A percentile compares a stretch with the other conserved stretches of the same genome.
Conservation (phyloP, 2,797 vertebrate genomes). For the Hylomyscus alleni region DNA sequence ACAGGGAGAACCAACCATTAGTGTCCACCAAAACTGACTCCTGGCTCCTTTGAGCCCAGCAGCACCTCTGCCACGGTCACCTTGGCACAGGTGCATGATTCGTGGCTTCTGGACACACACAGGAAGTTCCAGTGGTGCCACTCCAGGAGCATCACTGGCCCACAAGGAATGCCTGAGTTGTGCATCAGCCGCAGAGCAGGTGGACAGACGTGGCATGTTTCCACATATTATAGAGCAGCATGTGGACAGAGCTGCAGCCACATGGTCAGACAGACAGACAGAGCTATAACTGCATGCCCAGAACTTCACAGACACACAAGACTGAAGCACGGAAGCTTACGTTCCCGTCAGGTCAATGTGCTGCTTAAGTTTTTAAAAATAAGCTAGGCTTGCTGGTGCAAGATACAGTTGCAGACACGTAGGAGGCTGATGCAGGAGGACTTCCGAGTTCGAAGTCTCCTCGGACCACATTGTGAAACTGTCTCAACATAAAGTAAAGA, state of each 20-base stretch:
- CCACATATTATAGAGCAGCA: fast-evolving
- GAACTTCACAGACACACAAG: fast-evolving
- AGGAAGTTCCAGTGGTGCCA: fast-evolving
- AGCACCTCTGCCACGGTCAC: fast-evolving
- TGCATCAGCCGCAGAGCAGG: background rate
- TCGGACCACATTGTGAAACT: background rate
- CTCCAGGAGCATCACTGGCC: background rate
- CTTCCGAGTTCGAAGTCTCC: background rate
- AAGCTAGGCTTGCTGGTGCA: background rate
- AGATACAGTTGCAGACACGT: background rate
- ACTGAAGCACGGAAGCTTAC: background rate
- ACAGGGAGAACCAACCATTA: too few relatives aligned
- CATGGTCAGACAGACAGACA: background rate
- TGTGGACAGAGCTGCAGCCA: too few relatives aligned
- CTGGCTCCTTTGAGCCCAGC: background rate
- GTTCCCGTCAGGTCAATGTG: background rate
- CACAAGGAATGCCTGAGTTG: background rate
- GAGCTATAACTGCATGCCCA: fast-evolving
- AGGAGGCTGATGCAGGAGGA: background rate
- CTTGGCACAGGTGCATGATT: fast-evolving
- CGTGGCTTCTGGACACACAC: fast-evolving
- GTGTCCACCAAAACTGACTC: background rate
- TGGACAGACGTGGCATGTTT: background rate
- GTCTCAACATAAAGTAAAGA: background rate
- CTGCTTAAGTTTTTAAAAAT: background rate